Base-by-base conservation (phyloP, 2,888 invertebrate species). In the Myathropa florea region DNA sequence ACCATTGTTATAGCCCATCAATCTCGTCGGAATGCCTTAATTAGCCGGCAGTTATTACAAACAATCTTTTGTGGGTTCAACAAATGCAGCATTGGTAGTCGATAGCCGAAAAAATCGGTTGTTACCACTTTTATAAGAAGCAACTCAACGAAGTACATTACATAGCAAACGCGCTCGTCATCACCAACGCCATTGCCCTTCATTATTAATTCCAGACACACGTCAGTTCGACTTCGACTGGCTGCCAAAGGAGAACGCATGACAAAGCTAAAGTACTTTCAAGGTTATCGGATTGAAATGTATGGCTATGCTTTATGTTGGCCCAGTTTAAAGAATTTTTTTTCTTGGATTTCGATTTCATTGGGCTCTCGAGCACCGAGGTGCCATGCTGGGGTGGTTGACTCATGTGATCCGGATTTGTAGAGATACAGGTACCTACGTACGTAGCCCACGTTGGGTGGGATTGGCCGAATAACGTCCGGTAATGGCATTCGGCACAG, bases 321-420 rank as follows among this genome's bases (percentile, higher is more conserved):
- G 59, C 71, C 64, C 24, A 79, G 65, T 59, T 71, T 57, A 36
- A 78, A 39, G 36, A 28, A 46, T 57, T 75, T 75, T 26, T n/a
- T 46, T 46, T 46, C n/a, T 57, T 39, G 53, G 33, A 10, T 76
- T 76, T 59, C 26, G 39, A 65, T 65, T 59, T 39, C 39, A n/a
- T 59, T 57, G 2, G 64, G 18, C 21, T 26, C 24, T n/a, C 46
- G 18, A 18, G n/a, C 46, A n/a, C n/a, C n/a, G n/a, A 46, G n/a
- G n/a, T n/a, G n/a, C 24, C 28, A 30, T 4, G 24, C 21, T 7
- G 71, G 79, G 71, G 79, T 79, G 64, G 59, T 79, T 79, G 79
- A 71, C 79, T 64, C 71, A 79, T 79, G 39, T 63, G 59, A 79
- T 72, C 71, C 71, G 79, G 71, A 71, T 64, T 79, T 71, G 14